phyloP scores from a whole-genome alignment of 92 coral and sea anemone species.

The Paragorgia papillata region DNA sequence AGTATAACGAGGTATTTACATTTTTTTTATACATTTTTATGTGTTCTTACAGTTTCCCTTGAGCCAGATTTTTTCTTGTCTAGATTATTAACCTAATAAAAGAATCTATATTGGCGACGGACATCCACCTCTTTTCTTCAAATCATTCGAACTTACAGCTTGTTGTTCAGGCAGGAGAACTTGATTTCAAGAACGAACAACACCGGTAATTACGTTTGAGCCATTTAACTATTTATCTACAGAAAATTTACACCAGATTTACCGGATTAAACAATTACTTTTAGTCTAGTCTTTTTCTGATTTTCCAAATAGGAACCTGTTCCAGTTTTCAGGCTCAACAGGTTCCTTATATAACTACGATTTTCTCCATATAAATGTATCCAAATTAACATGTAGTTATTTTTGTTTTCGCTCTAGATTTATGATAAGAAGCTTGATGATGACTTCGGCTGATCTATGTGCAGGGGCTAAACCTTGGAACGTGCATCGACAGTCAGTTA shows the following conservation, averaged over 20 bases:
- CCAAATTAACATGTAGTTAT: too few species aligned
- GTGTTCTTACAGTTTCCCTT: too few species aligned
- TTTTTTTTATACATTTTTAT: background rate
- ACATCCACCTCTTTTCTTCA: slow-evolving; percentile 67
- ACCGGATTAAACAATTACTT: too few species aligned
- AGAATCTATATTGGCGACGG: slow-evolving; percentile 90
- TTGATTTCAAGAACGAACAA: slow-evolving; percentile 67
- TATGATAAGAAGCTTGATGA: slow-evolving; percentile 70
- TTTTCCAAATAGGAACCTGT: too few species aligned
- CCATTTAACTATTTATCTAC: too few species aligned
- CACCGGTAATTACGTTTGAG: slow-evolving; percentile 73
- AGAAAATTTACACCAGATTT: too few species aligned
- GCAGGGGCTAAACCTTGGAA: slow-evolving; percentile 89
- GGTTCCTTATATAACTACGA: too few species aligned
- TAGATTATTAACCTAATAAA: slow-evolving; percentile 69
- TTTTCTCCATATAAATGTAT: too few species aligned
- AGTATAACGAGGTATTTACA: slow-evolving; percentile 29
- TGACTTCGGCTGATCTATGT: slow-evolving; percentile 93
- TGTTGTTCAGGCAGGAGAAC: slow-evolving; percentile 55
- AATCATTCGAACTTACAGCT: slow-evolving; percentile 69
- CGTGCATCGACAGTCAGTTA: slow-evolving; percentile 77
- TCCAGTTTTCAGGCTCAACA: too few species aligned
- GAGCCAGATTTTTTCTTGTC: background rate
- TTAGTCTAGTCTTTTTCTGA: too few species aligned
- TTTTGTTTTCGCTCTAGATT: slow-evolving; percentile 55